Evolutionary conservation across 2,113 vertebrate species (phyloP), one percentile per base, ranked within the genome.

Genomic region (Camelus dromedarius): DNA sequence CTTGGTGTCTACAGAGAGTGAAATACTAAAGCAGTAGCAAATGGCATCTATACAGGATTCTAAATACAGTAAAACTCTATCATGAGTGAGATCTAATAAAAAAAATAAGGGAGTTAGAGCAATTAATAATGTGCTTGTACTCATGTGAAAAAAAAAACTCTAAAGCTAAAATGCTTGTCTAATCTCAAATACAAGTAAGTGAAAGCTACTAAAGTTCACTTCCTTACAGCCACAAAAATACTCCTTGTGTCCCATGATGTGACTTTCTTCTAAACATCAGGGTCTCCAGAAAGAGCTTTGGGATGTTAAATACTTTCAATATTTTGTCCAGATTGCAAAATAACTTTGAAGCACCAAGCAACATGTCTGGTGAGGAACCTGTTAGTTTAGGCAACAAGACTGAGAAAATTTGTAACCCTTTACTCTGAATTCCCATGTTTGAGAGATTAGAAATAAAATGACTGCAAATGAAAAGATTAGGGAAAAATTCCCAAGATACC

Each of bases 361-460:
- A 42, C 28, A 13, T 77, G 26, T 67, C 32, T 56, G 14, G 3
- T 26, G 77, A 90, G 46, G 24, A 12, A 67, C 13, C 3, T 30
- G 22, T 19, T 72, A 15, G 35, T 70, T 79, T 50, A 69, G 35
- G 64, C 50, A 91, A 30, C 32, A n/a, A 60, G 73, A 32, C 9
- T 91, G 26, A 95, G 70, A 93, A 96, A 91, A 82, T 35, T 70
- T 16, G 22, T 12, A 19, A 22, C 73, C 28, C 83, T 89, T 28
- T 30, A 54, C 52, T 76, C 80, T 54, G 32, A 88, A 87, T 75
- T 75, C 24, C 30, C 50, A 2, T 7, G 62, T 46, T 77, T 79
- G 16, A 7, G 35, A 72, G 7, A 79, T 79, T 73, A 66, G 14
- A 67, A 93, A 24, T 4, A 88, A 95, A 80, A 60, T 66, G 2